Base-by-base conservation (phyloP, 1,140 invertebrate species). In the Holcopasites calliopsidis region DNA sequence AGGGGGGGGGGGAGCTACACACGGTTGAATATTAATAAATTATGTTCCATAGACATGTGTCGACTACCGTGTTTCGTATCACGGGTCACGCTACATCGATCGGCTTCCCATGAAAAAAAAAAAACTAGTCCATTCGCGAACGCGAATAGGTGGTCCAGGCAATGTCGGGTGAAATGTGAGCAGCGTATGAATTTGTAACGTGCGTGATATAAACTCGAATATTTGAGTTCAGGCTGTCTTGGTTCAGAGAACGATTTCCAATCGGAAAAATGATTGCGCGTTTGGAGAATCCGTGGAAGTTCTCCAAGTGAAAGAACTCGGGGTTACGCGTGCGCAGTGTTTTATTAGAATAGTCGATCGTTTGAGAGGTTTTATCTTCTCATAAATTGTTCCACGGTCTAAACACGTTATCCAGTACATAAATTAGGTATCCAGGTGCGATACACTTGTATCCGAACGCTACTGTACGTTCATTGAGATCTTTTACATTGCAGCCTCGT, bases 1-100 rank as follows among this genome's bases (percentile, higher is more conserved):
- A 8, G 21, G 2, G n/a, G 13, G 7, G 1, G 40, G 4, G n/a
- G 33, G 35, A 60, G 18, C 16, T n/a, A 10, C 57, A 4, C 18
- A 13, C 3, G 3, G 33, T 62, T 23, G 65, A 75, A 71, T 76
- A 69, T 71, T 76, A 71, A 76, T 76, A 50, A 76, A 76, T 55
- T 60, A 71, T 71, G 60, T 71, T 62, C 65, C 55, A 47, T 26
- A 47, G 57, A 54, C 66, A 55, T 65, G 54, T 50, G 64, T 71
- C n/a, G 6, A 42, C 38, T 70, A 71, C 57, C 47, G 31, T 21
- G 44, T 55, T 54, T 28, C 54, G 54, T 28, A 11, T 21, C 26
- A 26, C 55, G 38, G n/a, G 55, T 21, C 65, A 58, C 62, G 52
- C 28, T 28, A 18, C 18, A 23, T 35, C 35, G 52, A 23, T 62